Evolutionary conservation across 2,888 invertebrate species (phyloP).

Genomic region (Papilio protenor): DNA sequence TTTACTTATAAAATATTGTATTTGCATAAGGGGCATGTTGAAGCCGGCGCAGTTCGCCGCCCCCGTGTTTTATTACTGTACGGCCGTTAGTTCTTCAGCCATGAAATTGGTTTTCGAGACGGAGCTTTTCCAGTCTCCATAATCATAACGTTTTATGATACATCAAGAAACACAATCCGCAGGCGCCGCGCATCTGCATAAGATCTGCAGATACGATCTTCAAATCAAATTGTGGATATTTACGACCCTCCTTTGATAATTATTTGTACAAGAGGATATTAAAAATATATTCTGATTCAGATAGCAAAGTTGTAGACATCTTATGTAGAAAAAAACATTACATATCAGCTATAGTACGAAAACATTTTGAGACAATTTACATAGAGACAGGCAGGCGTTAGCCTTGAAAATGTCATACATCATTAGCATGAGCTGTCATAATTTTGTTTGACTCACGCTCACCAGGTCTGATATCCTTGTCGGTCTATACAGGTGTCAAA

Average conservation of each 20-base stretch:
- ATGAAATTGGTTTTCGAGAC: constrained; percentile 40
- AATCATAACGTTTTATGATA: constrained; percentile 41
- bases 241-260: not conserved
- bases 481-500: not conserved
- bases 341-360: too few relatives aligned
- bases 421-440: too few relatives aligned
- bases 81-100: constrained; percentile 30
- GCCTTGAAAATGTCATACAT: too few relatives aligned
- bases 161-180: constrained; percentile 25
- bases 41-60: not conserved
- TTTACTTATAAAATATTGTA: constrained; percentile 19
- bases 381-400: too few relatives aligned
- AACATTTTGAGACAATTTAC: too few relatives aligned
- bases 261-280: not conserved
- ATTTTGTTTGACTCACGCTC: too few relatives aligned
- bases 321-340: not conserved
- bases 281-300: not conserved
- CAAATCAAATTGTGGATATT: constrained; percentile 15
- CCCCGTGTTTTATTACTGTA: constrained; percentile 30
- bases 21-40: not conserved
- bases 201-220: not conserved
- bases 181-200: not conserved
- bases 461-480: too few relatives aligned
- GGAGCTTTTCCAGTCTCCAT: constrained; percentile 23
- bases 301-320: not conserved